Percentiles rank a stretch among this genome's conserved stretches.
These are phyloP conservation scores for Synergus itoensis DNA, from an alignment of 2,888 invertebrate species.

Conservation along the genomic window DNA sequence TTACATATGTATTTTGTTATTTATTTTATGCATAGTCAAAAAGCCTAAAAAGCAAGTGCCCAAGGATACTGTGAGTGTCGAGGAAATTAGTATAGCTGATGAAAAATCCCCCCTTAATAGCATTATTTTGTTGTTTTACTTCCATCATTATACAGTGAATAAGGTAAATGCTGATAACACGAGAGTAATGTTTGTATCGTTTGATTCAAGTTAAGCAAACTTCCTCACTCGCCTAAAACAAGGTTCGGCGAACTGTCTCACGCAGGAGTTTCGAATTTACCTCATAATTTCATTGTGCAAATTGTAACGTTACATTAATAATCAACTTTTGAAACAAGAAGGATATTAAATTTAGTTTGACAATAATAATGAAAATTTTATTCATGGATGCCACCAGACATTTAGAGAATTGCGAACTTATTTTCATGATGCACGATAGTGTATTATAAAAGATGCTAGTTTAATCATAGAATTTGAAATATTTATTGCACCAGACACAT, in stretches of 20 bases:
- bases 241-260: slow-evolving; percentile 27
- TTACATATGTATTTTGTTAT: too few species aligned
- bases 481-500: too few species aligned
- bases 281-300: slow-evolving; percentile 2
- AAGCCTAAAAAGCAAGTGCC: too few species aligned
- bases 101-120: not conserved
- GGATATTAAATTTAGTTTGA: not conserved
- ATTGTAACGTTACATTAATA: slow-evolving; percentile 20
- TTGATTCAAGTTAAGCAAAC: slow-evolving; percentile 7
- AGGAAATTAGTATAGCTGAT: too few species aligned
- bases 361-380: not conserved
- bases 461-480: too few species aligned
- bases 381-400: not conserved
- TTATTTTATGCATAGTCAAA: too few species aligned
- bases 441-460: too few species aligned
- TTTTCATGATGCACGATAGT: too few species aligned
- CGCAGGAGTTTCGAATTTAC: slow-evolving; percentile 22
- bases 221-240: slow-evolving; percentile 13
- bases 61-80: too few species aligned
- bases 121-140: not conserved
- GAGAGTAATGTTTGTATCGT: slow-evolving; percentile 16
- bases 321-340: not conserved
- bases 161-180: not conserved
- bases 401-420: too few species aligned
- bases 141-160: not conserved